Evolutionary conservation across 2,888 invertebrate species (phyloP), one percentile per base, ranked within the genome.

Genomic region (Ferdinandea cuprea): DNA sequence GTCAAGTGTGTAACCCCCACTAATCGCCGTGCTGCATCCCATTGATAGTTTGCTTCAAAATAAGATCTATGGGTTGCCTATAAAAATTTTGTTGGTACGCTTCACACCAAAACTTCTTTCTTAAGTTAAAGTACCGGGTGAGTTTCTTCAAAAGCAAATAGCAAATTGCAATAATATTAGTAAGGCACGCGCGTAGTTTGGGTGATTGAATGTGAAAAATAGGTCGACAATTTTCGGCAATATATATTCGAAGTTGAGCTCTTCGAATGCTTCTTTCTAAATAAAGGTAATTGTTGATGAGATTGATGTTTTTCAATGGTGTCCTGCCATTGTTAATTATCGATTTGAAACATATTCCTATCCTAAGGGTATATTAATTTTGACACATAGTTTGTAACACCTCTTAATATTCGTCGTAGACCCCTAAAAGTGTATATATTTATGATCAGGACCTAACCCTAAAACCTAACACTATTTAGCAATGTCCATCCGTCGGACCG

Each of bases 211-310:
- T 13, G 32, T 30, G 17, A 46, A 59, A 59, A 59, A 21, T 42
- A 19, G 28, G 42, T 59, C 42, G 21, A 11, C 25, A 15, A 59
- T 59, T 59, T 59, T 59, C 13, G 40, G 42, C 25, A 59, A 59
- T 1, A 56, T 35, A 19, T 13, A 35, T 8, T 13, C 13, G 13
- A 40, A 48, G 25, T n/a, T 48, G 11, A 17, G 2, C 48, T 25
- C 25, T 48, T 25, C 48, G 48, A 48, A 48, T 21, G 48, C 48
- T 48, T 25, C 25, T 48, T 25, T 21, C 11, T 25, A 48, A 48
- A 11, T 25, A 11, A 1, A 25, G 35, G 48, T 48, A 48, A 48
- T 21, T 25, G 11, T 48, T 48, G 48, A 48, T 25, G 25, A 48
- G 48, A 21, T 48, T 48, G 25, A 40, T 40, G 37, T 40, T 13